Percentiles rank a stretch among this genome's conserved stretches.
These are phyloP conservation scores for Serilophus lunatus DNA, from an alignment of 2,113 vertebrate species.

Conservation along the genomic window DNA sequence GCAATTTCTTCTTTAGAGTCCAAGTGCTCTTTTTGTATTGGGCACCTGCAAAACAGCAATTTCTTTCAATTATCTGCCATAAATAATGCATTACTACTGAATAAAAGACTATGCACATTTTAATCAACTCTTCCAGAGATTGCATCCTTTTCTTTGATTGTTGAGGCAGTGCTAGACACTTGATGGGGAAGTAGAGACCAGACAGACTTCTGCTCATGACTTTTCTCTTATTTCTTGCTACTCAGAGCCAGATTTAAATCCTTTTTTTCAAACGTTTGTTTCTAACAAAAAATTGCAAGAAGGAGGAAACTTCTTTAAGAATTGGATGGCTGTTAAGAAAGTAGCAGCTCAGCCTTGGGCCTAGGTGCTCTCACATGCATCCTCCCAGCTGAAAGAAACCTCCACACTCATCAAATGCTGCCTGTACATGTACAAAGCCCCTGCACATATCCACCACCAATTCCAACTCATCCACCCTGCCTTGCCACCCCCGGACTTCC, in stretches of 20 bases:
- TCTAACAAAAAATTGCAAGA: not conserved
- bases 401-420: not conserved
- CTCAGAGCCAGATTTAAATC: not conserved
- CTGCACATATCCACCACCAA: not conserved
- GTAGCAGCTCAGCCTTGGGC: not conserved
- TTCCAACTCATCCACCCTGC: not conserved
- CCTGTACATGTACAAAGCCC: not conserved
- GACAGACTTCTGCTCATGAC: not conserved
- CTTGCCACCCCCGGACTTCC: not conserved
- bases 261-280: not conserved
- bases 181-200: not conserved
- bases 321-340: not conserved
- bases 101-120: not conserved
- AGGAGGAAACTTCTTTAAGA: not conserved
- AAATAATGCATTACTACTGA: constrained; percentile 34
- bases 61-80: constrained; percentile 19
- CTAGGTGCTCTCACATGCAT: not conserved
- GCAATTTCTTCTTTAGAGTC: constrained; percentile 9
- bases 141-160: not conserved
- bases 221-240: not conserved
- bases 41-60: constrained; percentile 31
- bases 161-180: not conserved
- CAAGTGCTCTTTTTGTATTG: not conserved
- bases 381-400: not conserved
- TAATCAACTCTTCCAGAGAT: not conserved